Base-by-base conservation (phyloP, 2,797 vertebrate genomes). In the Ibycter americanus region DNA sequence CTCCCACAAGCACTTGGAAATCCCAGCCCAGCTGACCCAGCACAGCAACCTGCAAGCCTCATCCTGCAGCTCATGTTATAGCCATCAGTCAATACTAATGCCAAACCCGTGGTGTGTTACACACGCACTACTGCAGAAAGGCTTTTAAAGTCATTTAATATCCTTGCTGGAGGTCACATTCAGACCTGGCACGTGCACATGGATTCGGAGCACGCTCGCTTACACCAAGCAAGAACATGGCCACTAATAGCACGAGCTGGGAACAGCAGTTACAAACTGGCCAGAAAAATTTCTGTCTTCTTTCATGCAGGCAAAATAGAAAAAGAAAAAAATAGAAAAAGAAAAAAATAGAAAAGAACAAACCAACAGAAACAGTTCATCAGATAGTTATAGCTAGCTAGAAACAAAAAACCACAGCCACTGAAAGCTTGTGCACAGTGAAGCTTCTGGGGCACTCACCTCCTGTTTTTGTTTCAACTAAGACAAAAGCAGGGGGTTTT, bases 321-420 rank as follows among this genome's bases (percentile, higher is more conserved):
- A 83, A 77, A 77, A 56, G 16, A 25, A 42, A 27, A 59, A 77
- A 68, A 55, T 1, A 76, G 58, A 27, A 47, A 49, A 52, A 58
- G 9, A 63, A 26, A 25, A 55, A 70, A 70, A 52, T 3, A 22
- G 38, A 25, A 56, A 56, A 61, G 16, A 44, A 52, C 61, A 67
- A 52, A 4, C 3, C 58, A 84, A 21, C 19, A 85, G 72, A 91
- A 94, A 91, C 1, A 0, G 67, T 89, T 96, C 52, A 94, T 89
- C 92, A 92, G 92, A 87, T 78, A 91, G 87, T 59, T 73, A 11
- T 5, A 90, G 68, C 80, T 29, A 73, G 62, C 31, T 84, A 71
- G 91, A 84, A 91, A 91, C 71, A 87, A 77, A 77, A 97, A 96
- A 87, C 84, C 96, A 93, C 96, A 96, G 86, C 38, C 83, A 61